phyloP scores from a whole-genome alignment of 2,113 vertebrate species.

The Mustelus asterias region DNA sequence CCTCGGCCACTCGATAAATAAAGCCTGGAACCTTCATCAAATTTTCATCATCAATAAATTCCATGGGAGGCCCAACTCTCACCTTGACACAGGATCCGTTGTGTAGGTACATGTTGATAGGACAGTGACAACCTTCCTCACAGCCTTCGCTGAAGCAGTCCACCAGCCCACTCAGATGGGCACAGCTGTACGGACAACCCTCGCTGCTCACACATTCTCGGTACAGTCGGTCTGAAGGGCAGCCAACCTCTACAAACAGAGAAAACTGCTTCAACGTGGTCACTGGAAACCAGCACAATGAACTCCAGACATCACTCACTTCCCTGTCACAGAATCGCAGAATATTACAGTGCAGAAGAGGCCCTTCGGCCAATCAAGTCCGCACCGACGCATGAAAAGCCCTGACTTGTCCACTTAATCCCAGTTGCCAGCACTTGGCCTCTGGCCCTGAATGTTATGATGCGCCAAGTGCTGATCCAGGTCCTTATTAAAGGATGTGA shows the following conservation, averaged over 20 bases:
- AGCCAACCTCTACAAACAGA: constrained; percentile 67
- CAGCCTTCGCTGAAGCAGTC: constrained; percentile 69
- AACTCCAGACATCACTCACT: background rate
- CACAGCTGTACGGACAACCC: constrained; percentile 82
- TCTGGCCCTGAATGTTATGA: too few relatives aligned
- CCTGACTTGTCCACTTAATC: too few relatives aligned
- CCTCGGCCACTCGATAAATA: too few relatives aligned
- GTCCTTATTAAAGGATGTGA: too few relatives aligned
- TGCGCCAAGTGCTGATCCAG: too few relatives aligned
- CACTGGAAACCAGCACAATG: too few relatives aligned
- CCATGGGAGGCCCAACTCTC: constrained; percentile 32
- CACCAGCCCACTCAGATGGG: constrained; percentile 63
- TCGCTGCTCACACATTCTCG: constrained; percentile 67
- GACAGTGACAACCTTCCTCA: constrained; percentile 82
- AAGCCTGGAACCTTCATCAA: background rate
- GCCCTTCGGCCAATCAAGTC: too few relatives aligned
- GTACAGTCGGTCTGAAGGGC: constrained; percentile 67
- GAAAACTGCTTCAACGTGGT: accelerated
- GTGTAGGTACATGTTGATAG: constrained; percentile 65
- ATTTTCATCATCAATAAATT: background rate
- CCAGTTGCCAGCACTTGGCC: too few relatives aligned
- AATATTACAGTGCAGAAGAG: too few relatives aligned
- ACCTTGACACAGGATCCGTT: constrained; percentile 62
- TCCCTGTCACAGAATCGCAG: background rate
- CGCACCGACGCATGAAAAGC: too few relatives aligned